Base-by-base conservation (phyloP, 2,888 invertebrate genomes). In the Hydroisotoma schaefferi region DNA sequence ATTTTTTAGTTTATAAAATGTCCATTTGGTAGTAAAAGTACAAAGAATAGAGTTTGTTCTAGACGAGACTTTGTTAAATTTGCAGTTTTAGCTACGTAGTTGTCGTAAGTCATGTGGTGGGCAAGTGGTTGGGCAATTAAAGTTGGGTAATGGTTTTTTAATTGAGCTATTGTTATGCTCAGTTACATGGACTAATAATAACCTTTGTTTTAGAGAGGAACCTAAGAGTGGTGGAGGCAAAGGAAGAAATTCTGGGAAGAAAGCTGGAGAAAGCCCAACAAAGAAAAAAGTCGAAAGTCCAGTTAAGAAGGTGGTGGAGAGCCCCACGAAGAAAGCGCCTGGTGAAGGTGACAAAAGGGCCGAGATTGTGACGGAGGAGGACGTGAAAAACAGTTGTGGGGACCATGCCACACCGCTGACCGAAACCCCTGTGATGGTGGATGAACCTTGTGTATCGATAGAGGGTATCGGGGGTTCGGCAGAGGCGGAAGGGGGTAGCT, bases 361-460 rank as follows among this genome's bases (percentile, higher is more conserved):
- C n/a, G 20, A 22, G 46, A 46, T 15, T 15, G 5, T 25, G 23
- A 46, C 38, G 12, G 55, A 29, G 37, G 43, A 27, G 27, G 20
- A 46, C 22, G 6, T 46, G 5, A 46, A 28, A 25, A 23, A 43
- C 26, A 28, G 5, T 23, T 12, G 38, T 33, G 40, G 46, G 18
- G 22, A 38, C 40, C n/a, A n/a, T n/a, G 8, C 23, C 12, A 33
- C 8, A 33, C 8, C 15, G 8, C 33, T 33, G 33, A 33, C 33
- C 8, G 33, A 33, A 15, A 15, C 8, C 8, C 3, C 12, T 46
- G 46, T 12, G 15, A 23, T n/a, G 12, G 61, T n/a, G 26, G 62
- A 37, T 26, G 55, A 22, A 38, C 38, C 23, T 22, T 22, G 38
- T 38, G 33, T 55, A 27, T 63, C 63, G 62, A 57, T 51, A 20